Percentiles rank a stretch among this genome's conserved stretches.
These are phyloP conservation scores for Heliornis fulica DNA, from an alignment of 2,113 vertebrate species.

Conservation along the genomic window DNA sequence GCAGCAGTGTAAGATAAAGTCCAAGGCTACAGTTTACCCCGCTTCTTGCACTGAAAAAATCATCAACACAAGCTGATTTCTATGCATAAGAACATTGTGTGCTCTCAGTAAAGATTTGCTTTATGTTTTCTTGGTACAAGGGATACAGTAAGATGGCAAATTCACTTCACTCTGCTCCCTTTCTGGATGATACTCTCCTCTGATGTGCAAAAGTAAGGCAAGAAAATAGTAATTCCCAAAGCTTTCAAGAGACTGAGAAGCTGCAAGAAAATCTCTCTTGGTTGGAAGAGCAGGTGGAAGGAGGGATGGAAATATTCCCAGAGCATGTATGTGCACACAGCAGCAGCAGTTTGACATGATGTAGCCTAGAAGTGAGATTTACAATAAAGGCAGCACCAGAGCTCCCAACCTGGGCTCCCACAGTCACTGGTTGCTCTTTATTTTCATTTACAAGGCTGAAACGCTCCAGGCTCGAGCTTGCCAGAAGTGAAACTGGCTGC, in stretches of 20 bases:
- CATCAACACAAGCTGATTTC: background rate
- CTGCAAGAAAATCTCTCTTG: background rate
- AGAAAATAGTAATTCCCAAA: background rate
- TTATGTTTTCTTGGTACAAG: background rate
- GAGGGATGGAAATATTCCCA: background rate
- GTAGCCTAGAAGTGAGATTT: background rate
- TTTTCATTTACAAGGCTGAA: background rate
- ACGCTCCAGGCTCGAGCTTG: background rate
- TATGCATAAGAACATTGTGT: too few relatives aligned
- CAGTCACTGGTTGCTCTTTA: background rate
- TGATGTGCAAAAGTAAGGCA: background rate
- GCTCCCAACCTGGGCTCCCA: background rate
- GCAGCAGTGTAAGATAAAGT: background rate
- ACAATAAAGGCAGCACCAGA: rapidly evolving
- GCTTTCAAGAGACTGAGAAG: background rate
- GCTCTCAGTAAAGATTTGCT: background rate
- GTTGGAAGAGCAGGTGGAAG: background rate
- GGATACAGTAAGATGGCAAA: background rate
- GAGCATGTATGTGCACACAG: rapidly evolving
- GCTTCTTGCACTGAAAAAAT: background rate
- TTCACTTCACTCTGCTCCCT: background rate
- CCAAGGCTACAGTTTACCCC: background rate
- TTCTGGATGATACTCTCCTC: background rate
- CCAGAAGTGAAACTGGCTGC: background rate
- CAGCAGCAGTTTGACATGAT: rapidly evolving